Evolutionary conservation across 1,140 invertebrate genomes (phyloP).

Genomic region (Euschistus heros): DNA sequence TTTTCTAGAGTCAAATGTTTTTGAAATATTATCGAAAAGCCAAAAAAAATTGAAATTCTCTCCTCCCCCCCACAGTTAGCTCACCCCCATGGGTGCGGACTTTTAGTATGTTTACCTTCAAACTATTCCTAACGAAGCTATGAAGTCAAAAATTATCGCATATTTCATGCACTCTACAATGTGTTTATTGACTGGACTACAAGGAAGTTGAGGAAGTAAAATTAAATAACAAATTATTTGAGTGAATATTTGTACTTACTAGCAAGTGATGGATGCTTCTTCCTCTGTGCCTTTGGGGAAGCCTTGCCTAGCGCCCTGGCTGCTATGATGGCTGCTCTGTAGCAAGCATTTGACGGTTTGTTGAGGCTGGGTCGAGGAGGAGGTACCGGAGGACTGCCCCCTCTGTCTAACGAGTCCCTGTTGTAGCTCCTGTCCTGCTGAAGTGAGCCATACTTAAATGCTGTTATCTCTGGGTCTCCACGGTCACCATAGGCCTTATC

Average conservation of each 20-base stretch:
- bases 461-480: background rate
- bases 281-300: slow-evolving; percentile 42
- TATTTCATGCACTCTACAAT: too few species aligned
- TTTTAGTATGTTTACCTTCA: too few species aligned
- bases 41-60: too few species aligned
- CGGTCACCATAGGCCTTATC: background rate
- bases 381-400: slow-evolving; percentile 36
- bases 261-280: slow-evolving; percentile 56
- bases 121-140: too few species aligned
- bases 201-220: too few species aligned
- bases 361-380: slow-evolving; percentile 37
- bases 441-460: slow-evolving; percentile 4
- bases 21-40: too few species aligned
- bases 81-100: too few species aligned
- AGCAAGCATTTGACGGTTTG: slow-evolving; percentile 36
- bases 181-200: too few species aligned
- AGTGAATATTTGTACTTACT: slow-evolving; percentile 41
- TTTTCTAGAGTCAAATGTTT: too few species aligned
- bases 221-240: too few species aligned
- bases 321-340: slow-evolving; percentile 40
- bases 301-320: slow-evolving; percentile 39
- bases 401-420: background rate
- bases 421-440: background rate
- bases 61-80: too few species aligned
- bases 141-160: too few species aligned